A percentile compares a stretch with the other conserved stretches of the same genome.
phyloP scores from a whole-genome alignment of 35 echinoderm and acorn worm genomes.

The Acanthaster planci region DNA sequence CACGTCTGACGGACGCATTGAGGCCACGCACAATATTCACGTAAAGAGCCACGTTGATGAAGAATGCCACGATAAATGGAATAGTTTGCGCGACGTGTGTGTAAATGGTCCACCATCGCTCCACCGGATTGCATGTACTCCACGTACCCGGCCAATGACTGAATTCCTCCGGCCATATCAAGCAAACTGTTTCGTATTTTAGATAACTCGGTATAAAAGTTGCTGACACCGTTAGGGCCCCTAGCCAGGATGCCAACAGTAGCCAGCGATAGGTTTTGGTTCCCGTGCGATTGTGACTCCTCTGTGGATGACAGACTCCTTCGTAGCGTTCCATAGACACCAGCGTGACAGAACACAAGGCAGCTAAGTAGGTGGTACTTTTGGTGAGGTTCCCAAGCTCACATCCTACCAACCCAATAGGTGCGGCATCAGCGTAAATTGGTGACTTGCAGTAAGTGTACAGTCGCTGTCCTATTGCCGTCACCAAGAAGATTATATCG shows the following conservation, averaged over 20 bases:
- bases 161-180: constrained; percentile 37
- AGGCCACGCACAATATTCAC: constrained; percentile 49
- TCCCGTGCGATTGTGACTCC: constrained; percentile 30
- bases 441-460: constrained; percentile 60
- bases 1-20: constrained; percentile 54
- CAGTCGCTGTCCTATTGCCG: constrained; percentile 52
- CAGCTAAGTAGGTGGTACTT: constrained; percentile 63
- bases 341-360: constrained; percentile 66
- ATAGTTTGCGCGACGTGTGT: constrained; percentile 67
- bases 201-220: constrained; percentile 64
- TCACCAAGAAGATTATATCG: constrained; percentile 64
- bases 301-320: constrained; percentile 68
- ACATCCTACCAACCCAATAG: constrained; percentile 53
- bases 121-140: constrained; percentile 27
- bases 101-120: constrained; percentile 41
- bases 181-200: not conserved
- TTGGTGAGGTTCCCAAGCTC: constrained; percentile 36
- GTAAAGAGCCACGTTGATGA: constrained; percentile 65
- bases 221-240: constrained; percentile 44
- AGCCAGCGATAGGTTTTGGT: constrained; percentile 50
- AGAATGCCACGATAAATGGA: constrained; percentile 63
- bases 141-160: constrained; percentile 7
- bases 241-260: constrained; percentile 45
- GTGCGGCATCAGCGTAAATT: constrained; percentile 54
- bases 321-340: constrained; percentile 76